Evolutionary conservation across 2,113 vertebrate genomes (phyloP), one percentile per base, ranked within the genome.

Genomic region (Tachycineta bicolor): DNA sequence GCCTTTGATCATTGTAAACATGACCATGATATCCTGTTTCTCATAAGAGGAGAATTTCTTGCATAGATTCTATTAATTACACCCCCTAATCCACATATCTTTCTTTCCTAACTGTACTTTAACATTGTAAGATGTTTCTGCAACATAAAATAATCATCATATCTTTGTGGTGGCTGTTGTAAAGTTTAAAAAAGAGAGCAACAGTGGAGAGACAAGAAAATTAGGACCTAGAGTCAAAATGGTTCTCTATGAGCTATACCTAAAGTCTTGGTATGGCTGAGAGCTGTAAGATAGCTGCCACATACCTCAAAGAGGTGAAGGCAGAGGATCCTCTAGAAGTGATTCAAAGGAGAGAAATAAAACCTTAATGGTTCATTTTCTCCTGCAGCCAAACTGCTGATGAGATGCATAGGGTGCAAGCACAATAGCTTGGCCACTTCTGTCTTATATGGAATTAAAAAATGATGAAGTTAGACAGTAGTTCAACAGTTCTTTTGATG

Each of bases 231-330:
- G 43, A 74, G 41, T 49, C 46, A 77, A 53, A 68, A 56, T 23
- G 13, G 10, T 14, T 47, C 2, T 52, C 37, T 2, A 0, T 53
- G 43, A 69, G 37, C n/a, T 73, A 0, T 34, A 14, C 16, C 9
- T 34, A 28, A 56, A 58, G 14, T n/a, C 25, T 50, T 68, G n/a
- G 23, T 43, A 6, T 23, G 44, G 15, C 53, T 94, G 65, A 67
- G 39, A 94, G 34, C 56, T 34, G 14, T 46, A 25, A 59, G 29
- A 31, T 9, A 37, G n/a, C 26, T 59, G 46, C 26, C 47, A 22
- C 0, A 0, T 39, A 50, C 34, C 33, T 59, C 39, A 9, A 50
- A 67, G 70, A 63, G 22, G 10, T 81, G 47, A 71, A 74, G 52
- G 43, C 39, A 78, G 52, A 75, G 16, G 20, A 24, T 68, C 41